Evolutionary conservation across 2,888 invertebrate species (phyloP).

Genomic region (Arrhopalites spinosus): DNA sequence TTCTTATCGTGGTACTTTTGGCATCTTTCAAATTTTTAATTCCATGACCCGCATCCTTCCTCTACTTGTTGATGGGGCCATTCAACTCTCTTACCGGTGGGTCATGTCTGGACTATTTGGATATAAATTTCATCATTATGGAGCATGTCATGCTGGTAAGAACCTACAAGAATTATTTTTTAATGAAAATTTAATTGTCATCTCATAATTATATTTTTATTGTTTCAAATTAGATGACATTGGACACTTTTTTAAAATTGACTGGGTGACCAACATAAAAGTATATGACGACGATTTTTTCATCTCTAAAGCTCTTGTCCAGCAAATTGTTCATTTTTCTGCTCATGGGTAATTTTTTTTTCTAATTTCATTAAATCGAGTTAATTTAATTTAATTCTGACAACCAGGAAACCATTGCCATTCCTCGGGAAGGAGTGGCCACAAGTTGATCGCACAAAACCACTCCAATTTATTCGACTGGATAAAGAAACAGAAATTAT

Average conservation of each 20-base stretch:
- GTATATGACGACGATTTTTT: conserved; percentile 45
- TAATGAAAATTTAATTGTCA: neutral
- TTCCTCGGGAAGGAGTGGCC: conserved; percentile 28
- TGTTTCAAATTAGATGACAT: conserved; percentile 44
- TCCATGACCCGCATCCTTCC: conserved; percentile 43
- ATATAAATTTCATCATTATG: conserved; percentile 40
- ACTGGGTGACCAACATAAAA: conserved; percentile 36
- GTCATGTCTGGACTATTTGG: conserved; percentile 25
- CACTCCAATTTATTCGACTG: conserved; percentile 39
- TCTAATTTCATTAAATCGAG: neutral
- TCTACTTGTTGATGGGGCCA: conserved; percentile 25
- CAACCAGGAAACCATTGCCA: conserved; percentile 30
- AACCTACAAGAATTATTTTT: neutral
- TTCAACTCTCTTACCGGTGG: conserved; percentile 30
- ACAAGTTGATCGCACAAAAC: conserved; percentile 21
- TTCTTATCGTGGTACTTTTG: conserved; percentile 48
- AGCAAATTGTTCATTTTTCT: conserved; percentile 45
- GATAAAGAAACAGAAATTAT: conserved; percentile 42
- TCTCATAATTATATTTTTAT: neutral
- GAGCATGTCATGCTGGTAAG: conserved; percentile 30
- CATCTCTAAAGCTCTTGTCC: conserved; percentile 42
- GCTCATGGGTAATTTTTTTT: neutral
- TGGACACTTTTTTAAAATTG: conserved; percentile 44
- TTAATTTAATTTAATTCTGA: neutral
- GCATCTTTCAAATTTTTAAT: conserved; percentile 47